Evolutionary conservation across 2,888 invertebrate genomes (phyloP).

Genomic region (Cylindroiulus punctatus): DNA sequence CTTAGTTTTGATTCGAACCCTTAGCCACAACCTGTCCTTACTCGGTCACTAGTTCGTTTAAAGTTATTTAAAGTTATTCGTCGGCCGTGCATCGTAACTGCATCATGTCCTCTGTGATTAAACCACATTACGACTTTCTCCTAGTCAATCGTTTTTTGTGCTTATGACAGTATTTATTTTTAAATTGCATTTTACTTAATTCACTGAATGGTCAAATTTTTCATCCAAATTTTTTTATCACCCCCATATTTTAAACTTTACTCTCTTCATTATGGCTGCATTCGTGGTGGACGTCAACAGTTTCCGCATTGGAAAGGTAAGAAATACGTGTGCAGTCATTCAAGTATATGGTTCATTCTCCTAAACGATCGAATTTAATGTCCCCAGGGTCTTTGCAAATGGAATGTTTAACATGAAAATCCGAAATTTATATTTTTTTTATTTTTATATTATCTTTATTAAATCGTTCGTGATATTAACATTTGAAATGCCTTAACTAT

Average conservation of each 20-base stretch:
- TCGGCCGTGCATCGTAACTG: not conserved
- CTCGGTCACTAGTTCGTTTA: not conserved
- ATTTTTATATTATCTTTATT: too few species aligned
- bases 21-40: not conserved
- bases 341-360: not conserved
- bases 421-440: too few species aligned
- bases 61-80: constrained; percentile 31
- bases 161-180: constrained; percentile 42
- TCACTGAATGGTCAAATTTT: not conserved
- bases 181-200: constrained; percentile 13
- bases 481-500: too few species aligned
- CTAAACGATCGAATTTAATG: not conserved
- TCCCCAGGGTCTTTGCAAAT: not conserved
- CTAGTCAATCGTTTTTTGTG: not conserved
- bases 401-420: too few species aligned
- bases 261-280: constrained; percentile 26
- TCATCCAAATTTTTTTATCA: not conserved
- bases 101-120: not conserved
- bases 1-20: not conserved
- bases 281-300: not conserved
- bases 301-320: constrained; percentile 50
- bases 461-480: too few species aligned
- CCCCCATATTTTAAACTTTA: constrained; percentile 6
- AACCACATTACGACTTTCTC: not conserved
- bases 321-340: not conserved